A percentile compares a stretch with the other conserved stretches of the same genome.
Evolutionary conservation across 2,797 vertebrate species (phyloP).

Genomic region (Cynodonichthys magdalenae): DNA sequence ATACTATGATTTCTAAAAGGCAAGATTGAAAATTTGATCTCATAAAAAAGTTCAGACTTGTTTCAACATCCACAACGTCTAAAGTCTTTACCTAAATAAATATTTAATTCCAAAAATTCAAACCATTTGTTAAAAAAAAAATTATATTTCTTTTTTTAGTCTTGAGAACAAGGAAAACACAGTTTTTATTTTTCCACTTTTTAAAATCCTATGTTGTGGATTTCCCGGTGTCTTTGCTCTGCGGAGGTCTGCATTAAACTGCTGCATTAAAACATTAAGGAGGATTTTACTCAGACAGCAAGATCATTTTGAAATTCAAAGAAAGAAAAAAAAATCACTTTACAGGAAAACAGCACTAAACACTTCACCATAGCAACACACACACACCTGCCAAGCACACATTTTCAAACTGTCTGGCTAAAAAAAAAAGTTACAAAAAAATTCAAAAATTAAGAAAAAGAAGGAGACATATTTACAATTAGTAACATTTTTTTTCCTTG

Average conservation of each 20-base stretch:
- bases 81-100: slow-evolving; percentile 88
- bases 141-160: slow-evolving; percentile 80
- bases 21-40: slow-evolving; percentile 85
- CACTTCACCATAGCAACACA: slow-evolving; percentile 86
- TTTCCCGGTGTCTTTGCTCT: slow-evolving; percentile 70
- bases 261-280: slow-evolving; percentile 95
- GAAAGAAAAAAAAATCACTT: slow-evolving; percentile 77
- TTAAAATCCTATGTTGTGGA: slow-evolving; percentile 51
- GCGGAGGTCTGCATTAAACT: slow-evolving; percentile 87
- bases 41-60: slow-evolving; percentile 82
- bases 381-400: slow-evolving; percentile 85
- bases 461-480: slow-evolving; percentile 81
- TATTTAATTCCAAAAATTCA: slow-evolving; percentile 83
- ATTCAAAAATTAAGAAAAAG: slow-evolving; percentile 85
- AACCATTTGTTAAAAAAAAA: slow-evolving; percentile 57
- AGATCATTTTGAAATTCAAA: slow-evolving; percentile 87
- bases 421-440: slow-evolving; percentile 50
- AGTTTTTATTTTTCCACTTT: neutral
- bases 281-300: slow-evolving; percentile 89
- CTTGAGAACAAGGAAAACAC: slow-evolving; percentile 80
- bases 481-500: slow-evolving; percentile 88
- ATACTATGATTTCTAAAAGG: slow-evolving; percentile 84
- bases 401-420: slow-evolving; percentile 80
- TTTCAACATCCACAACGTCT: slow-evolving; percentile 89
- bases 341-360: slow-evolving; percentile 88